Evolutionary conservation across 1,140 invertebrate species (phyloP).

Genomic region (Drosophila carrolli): DNA sequence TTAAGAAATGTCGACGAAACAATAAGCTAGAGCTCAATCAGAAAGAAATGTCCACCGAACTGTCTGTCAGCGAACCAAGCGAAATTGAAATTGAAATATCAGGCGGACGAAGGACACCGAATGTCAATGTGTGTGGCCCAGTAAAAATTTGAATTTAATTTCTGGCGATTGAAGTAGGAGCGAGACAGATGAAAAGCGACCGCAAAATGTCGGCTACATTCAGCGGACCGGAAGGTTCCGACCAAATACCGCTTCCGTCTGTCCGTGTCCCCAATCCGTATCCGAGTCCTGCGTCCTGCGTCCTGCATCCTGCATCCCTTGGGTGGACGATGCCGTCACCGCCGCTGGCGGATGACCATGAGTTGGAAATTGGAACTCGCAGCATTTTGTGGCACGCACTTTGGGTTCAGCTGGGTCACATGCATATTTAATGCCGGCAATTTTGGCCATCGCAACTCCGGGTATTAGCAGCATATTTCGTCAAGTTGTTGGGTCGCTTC

Average conservation of each 20-base stretch:
- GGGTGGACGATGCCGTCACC: conserved; percentile 29
- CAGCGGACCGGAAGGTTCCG: conserved; percentile 73
- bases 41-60: conserved; percentile 25
- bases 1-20: conserved; percentile 13
- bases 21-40: conserved; percentile 27
- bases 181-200: conserved; percentile 40
- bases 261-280: conserved; percentile 42
- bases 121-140: conserved; percentile 19
- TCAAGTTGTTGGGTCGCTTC: conserved; percentile 71
- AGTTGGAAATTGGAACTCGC: conserved; percentile 32
- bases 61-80: conserved; percentile 17
- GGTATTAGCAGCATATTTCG: conserved; percentile 80
- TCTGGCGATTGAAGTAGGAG: conserved; percentile 14
- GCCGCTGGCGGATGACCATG: conserved; percentile 43
- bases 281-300: background rate
- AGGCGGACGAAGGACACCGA: conserved; percentile 3
- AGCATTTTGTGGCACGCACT: conserved; percentile 59
- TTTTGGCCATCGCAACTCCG: conserved; percentile 45
- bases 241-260: conserved; percentile 71
- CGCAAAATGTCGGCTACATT: conserved; percentile 70
- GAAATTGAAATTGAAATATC: conserved; percentile 67
- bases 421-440: conserved; percentile 71
- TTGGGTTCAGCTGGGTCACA: conserved; percentile 43
- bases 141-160: conserved; percentile 63
- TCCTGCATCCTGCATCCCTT: conserved; percentile 22